Evolutionary conservation across 1,140 invertebrate species (phyloP), one percentile per base, ranked within the genome.

Genomic region (Drosophila kikkawai): DNA sequence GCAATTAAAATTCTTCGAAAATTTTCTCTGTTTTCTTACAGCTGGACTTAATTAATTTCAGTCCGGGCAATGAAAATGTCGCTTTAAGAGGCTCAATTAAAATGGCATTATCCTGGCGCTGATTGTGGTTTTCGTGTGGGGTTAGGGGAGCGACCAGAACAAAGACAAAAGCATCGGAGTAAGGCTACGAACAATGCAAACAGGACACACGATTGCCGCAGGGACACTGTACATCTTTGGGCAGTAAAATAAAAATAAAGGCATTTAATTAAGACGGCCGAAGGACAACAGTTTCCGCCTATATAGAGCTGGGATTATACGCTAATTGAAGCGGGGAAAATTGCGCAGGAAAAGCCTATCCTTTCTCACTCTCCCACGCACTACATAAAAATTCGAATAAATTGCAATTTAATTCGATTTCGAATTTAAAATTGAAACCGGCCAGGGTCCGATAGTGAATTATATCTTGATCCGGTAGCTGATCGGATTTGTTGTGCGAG

Each of bases 71-170:
- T 36, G 41, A 48, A 36, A 70, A 80, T 60, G 61, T 44, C 67
- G 56, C 77, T 73, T 58, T 83, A 85, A 75, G 67, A 63, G 58
- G 53, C 63, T 58, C 84, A 86, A 86, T 86, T 86, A 86, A 86
- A 82, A 69, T 42, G 58, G 76, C 60, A 79, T 84, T 84, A 78
- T 78, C 75, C 65, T 78, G 61, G 32, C 65, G 73, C 42, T 59
- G 71, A 51, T 73, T 55, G 58, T 75, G 50, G 70, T 57, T 50
- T 42, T 19, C 8, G 29, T 7, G 12, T 7, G 34, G 22, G 34
- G 45, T 7, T 2, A 29, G 0, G 1, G 34, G 13, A 17, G 15
- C 6, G 15, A 34, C 26, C 6, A 13, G n/a, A 42, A 51, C 45
- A 58, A 76, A 66, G 17, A 41, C 36, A 29, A 60, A 15, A 19